Evolutionary conservation across 2,797 vertebrate genomes (phyloP), one percentile per base, ranked within the genome.

Genomic region (Limosa lapponica): DNA sequence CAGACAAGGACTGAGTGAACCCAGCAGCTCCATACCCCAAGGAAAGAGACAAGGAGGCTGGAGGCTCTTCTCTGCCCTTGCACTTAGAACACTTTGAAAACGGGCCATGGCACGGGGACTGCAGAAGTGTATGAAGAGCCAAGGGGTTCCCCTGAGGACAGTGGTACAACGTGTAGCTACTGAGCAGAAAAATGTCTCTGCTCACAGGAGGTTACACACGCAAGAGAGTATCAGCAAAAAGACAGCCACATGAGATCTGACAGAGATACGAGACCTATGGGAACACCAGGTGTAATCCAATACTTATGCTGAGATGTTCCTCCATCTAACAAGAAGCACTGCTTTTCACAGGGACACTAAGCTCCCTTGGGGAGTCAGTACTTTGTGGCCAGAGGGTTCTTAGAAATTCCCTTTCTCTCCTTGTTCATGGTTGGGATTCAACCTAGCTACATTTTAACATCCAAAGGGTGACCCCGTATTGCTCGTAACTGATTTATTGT

Each of bases 1-100:
- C 23, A 48, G 32, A 36, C 17, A 55, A 86, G 37, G 80, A n/a
- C 30, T 51, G 62, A 61, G 36, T 13, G 52, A 84, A 52, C 10
- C 4, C 4, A 3, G 22, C 44, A 83, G 17, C 41, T 88, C 46
- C 0, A 0, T 16, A 43, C 6, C 32, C 61, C 52, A 49, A 0
- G 1, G 34, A 20, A 74, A 46, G 30, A 43, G 30, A 54, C 11
- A 28, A 44, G 48, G 69, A 71, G 22, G 7, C 20, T 48, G n/a
- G 27, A 90, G 17, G 59, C 3, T 87, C 30, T 81, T 57, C 25
- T 84, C 39, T 82, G 28, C 14, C 69, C 52, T 36, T 66, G 69
- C 23, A 16, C 36, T 44, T 51, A 25, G 70, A 36, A 30, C n/a
- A 11, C 24, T 43, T 43, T 69, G 28, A 39, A 22, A 62, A 82